Conservation (phyloP, 23 tunicate species). For the Clavelina lepadiformis region DNA sequence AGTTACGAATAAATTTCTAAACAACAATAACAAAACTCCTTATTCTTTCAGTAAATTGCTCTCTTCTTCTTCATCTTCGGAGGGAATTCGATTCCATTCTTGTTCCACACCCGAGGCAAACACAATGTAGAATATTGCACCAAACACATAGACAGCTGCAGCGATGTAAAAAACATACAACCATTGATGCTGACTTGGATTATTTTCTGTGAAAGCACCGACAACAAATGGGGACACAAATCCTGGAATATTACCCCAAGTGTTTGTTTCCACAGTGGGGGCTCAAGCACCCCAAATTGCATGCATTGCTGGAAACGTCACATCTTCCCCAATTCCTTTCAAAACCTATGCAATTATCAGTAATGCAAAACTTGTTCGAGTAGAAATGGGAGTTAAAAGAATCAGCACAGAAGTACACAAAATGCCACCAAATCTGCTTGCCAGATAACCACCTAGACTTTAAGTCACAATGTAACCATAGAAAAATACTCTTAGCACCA, state of each 20-base stretch:
- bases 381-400: slow-evolving; percentile 70
- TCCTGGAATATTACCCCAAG: no score
- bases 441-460: slow-evolving; percentile 76
- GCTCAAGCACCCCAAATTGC: slow-evolving; percentile 68
- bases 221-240: no score
- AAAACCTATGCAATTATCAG: slow-evolving; percentile 55
- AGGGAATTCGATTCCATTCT: slow-evolving; percentile 25
- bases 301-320: slow-evolving; percentile 66
- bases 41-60: no score
- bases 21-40: no score
- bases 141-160: slow-evolving; percentile 37
- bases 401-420: slow-evolving; percentile 77
- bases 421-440: slow-evolving; percentile 75
- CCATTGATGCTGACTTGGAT: slow-evolving; percentile 37
- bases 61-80: neutral
- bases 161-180: slow-evolving; percentile 52
- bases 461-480: slow-evolving; percentile 87
- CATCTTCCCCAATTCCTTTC: slow-evolving; percentile 87
- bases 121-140: slow-evolving; percentile 20
- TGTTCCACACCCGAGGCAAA: slow-evolving; percentile 60
- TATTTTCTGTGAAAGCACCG: no score
- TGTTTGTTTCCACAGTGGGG: slow-evolving; percentile 60
- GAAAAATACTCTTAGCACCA: slow-evolving; percentile 82
- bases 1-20: no score
- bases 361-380: slow-evolving; percentile 45